Evolutionary conservation across 2,113 vertebrate genomes (phyloP), one percentile per base, ranked within the genome.

Genomic region (Alces alces): DNA sequence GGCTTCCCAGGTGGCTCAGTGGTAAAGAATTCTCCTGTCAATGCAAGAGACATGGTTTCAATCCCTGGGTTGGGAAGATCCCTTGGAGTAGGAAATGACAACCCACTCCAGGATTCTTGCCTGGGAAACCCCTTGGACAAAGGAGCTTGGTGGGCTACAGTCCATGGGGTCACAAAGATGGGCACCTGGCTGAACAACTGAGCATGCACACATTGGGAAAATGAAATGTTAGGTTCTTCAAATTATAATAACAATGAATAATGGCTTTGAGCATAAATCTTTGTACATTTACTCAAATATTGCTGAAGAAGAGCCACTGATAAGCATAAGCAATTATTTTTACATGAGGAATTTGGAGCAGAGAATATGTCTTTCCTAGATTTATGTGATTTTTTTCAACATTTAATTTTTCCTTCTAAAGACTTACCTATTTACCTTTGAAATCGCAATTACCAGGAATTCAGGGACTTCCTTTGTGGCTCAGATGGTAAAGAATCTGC

Each of bases 1-100:
- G 70, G 70, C 36, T 76, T 76, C 70, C 39, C 12, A 14, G 36
- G 39, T 76, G 39, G 23, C 39, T 76, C 70, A 43, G 39, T 76
- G 23, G 23, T 43, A 76, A 76, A 76, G 39, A 76, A 15, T 27
- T 12, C 23, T 39, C 70, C 23, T 27, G 70, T 25, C 70, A 76
- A 76, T 76, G 39, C 70, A 76, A 76, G 70, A 27, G 39, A 76
- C 0, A 0, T 0, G 1, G 39, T 1, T 43, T 76, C 6, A 7
- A 2, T 43, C 39, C 39, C 39, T 76, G 23, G 23, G 12, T 76
- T 0, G 0, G 12, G 39, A 76, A 76, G 23, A 27, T 76, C 6
- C 36, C 39, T 12, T 43, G 6, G 39, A 76, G 39, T 27, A 43
- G 23, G 12, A 43, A 76, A 27, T 43, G 70, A 43, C 39, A 43